Conservation (phyloP, 2,113 vertebrate species). For the Pongo abelii region DNA sequence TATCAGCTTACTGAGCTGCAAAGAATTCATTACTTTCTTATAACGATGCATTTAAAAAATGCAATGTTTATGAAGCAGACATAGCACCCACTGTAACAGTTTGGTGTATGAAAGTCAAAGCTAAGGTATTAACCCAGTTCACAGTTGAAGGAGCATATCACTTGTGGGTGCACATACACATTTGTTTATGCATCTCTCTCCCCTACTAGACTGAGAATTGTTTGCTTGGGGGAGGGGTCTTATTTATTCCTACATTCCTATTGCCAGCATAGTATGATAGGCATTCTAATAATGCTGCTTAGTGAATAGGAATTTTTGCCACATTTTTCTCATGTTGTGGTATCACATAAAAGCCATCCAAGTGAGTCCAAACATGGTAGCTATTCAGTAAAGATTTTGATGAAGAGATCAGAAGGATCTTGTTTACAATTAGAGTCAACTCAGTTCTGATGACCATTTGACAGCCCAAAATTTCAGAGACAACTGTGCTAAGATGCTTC, state of each 20-base stretch:
- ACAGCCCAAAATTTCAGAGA: slow-evolving; percentile 66
- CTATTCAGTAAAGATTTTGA: slow-evolving; percentile 34
- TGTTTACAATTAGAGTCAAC: slow-evolving; percentile 37
- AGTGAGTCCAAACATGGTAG: neutral
- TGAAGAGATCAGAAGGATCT: slow-evolving; percentile 59
- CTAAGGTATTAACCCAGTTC: neutral
- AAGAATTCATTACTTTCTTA: slow-evolving; percentile 23
- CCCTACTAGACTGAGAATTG: neutral
- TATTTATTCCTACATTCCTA: neutral
- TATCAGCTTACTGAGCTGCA: neutral
- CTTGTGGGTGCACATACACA: neutral
- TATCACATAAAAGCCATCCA: neutral
- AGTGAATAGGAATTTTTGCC: neutral
- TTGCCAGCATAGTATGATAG: neutral
- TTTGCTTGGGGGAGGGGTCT: neutral
- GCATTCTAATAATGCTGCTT: neutral
- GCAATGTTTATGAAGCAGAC: neutral
- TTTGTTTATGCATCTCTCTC: neutral
- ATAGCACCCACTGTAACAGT: neutral
- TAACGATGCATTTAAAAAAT: neutral
- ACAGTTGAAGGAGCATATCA: neutral
- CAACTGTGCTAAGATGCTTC: slow-evolving; percentile 56
- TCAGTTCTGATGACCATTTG: slow-evolving; percentile 67
- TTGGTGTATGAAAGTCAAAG: neutral
- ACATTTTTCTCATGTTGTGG: neutral